Conservation (phyloP, 2,888 invertebrate species). For the Diarsia brunnea region DNA sequence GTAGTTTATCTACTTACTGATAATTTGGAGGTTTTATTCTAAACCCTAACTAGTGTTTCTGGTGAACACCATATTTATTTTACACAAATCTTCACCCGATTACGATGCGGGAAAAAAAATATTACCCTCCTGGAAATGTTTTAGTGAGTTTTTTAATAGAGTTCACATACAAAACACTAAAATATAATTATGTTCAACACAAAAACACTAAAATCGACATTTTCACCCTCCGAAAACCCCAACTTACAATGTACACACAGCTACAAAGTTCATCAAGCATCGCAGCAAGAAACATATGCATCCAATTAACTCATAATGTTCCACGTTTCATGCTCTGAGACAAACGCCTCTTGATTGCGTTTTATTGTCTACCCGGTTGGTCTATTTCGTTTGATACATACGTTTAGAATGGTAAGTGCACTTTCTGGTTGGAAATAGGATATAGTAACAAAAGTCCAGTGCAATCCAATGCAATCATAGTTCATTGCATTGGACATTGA, state of each 20-base stretch:
- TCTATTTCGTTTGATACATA: slow-evolving; percentile 76
- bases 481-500: not conserved
- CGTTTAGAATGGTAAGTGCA: slow-evolving; percentile 1
- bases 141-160: not conserved
- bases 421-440: not conserved
- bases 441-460: no score
- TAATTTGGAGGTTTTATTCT: no score
- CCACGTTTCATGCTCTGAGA: slow-evolving; percentile 75
- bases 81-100: not conserved
- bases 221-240: slow-evolving; percentile 6
- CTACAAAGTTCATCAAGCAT: slow-evolving; percentile 47
- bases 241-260: slow-evolving; percentile 32
- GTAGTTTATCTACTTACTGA: no score
- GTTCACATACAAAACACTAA: not conserved
- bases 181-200: slow-evolving; percentile 6
- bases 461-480: no score
- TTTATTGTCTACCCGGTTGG: slow-evolving; percentile 87
- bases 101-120: not conserved
- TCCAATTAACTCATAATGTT: slow-evolving; percentile 85
- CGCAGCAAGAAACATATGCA: slow-evolving; percentile 76
- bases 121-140: no score
- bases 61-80: no score
- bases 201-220: not conserved
- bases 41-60: no score
- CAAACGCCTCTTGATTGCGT: slow-evolving; percentile 84